Conservation (phyloP, 2,113 vertebrate species). For the Corythoichthys intestinalis region DNA sequence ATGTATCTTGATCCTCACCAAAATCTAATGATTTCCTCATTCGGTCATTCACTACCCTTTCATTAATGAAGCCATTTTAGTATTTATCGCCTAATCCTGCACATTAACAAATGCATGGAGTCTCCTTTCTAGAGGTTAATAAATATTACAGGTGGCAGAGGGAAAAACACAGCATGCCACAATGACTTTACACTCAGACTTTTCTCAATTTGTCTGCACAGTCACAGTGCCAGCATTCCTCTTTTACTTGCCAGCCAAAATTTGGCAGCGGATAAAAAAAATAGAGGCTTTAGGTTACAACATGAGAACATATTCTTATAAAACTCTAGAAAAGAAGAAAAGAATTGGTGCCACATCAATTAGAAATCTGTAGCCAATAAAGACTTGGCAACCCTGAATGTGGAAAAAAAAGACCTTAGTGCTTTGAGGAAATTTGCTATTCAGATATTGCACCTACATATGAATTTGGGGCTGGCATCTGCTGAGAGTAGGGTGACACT, state of each 20-base stretch:
- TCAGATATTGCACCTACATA: background rate
- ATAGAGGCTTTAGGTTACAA: background rate
- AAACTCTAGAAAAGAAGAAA: background rate
- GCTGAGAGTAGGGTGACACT: background rate
- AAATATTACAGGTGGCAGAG: background rate
- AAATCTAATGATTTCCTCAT: no score
- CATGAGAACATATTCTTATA: slow-evolving; percentile 5
- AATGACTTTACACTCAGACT: background rate
- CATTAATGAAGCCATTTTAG: background rate
- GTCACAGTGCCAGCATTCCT: background rate
- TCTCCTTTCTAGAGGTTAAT: background rate
- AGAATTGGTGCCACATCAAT: background rate
- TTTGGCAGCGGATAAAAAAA: background rate
- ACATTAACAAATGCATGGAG: background rate
- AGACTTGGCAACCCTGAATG: background rate
- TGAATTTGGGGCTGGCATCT: background rate
- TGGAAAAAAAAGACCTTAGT: background rate
- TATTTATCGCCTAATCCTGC: background rate
- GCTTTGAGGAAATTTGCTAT: background rate
- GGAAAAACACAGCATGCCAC: background rate
- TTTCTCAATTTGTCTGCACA: background rate
- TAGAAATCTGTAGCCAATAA: background rate
- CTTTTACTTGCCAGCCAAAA: background rate
- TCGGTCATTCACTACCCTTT: no score
- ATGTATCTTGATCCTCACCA: no score